Conservation (phyloP, 2,888 invertebrate species). For the Caenorhabditis macrosperma region DNA sequence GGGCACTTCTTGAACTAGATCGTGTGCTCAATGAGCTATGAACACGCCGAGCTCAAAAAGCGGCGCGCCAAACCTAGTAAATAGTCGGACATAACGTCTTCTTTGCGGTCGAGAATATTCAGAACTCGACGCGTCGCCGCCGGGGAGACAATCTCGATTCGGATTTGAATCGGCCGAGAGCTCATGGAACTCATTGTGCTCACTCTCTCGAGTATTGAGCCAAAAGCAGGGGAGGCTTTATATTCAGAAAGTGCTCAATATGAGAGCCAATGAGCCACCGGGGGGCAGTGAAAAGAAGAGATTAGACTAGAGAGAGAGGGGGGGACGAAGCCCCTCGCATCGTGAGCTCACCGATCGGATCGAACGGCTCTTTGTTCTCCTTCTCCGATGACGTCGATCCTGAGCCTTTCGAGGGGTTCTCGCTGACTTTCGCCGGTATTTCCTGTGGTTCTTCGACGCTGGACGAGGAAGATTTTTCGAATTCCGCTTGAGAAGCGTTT, state of each 20-base stretch:
- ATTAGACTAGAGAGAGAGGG: constrained; percentile 4
- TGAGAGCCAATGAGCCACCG: neutral
- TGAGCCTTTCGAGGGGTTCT: neutral
- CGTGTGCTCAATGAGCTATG: too few species aligned
- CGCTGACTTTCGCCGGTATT: neutral
- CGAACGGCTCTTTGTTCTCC: constrained; percentile 39
- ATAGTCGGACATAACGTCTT: neutral
- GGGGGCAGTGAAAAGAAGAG: neutral
- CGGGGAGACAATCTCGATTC: neutral
- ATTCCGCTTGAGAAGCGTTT: neutral
- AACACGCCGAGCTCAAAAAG: too few species aligned
- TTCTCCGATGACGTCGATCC: constrained; percentile 37
- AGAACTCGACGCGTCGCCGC: neutral
- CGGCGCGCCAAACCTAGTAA: constrained; percentile 1
- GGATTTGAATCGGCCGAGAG: neutral
- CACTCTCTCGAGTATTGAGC: neutral
- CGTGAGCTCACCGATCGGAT: constrained; percentile 33
- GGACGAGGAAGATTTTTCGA: neutral
- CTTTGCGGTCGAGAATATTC: neutral
- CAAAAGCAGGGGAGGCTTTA: neutral
- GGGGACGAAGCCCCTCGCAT: constrained; percentile 7
- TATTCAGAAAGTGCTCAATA: neutral
- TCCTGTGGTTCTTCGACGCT: neutral
- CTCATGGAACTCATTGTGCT: neutral
- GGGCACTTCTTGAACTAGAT: too few species aligned